Base-by-base conservation (phyloP, 2,888 invertebrate genomes). In the Melanchra persicariae region DNA sequence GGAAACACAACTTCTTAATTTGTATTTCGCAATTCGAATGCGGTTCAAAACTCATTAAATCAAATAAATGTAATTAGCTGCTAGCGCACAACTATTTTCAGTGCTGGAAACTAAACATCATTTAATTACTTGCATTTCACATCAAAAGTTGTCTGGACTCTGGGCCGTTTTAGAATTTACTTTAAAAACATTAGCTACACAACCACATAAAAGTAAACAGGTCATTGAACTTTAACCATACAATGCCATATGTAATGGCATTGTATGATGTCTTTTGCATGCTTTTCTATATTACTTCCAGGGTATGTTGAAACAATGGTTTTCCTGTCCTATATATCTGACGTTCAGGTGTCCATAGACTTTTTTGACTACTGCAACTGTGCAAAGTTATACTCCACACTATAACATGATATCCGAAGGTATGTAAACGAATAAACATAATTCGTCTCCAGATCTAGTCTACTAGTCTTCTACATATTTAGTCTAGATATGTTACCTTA, bases 81-180 rank as follows among this genome's bases (percentile, higher is more conserved):
- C 34, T 73, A 26, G 10, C 12, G 43, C 30, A 40, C 10, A 58
- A 40, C 45, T 40, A 34, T 61, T 52, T 71, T 19, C 30, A 57
- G 60, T 40, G 17, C 55, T 77, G 45, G 52, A 58, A 70, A 60
- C 47, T 77, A 70, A n/a, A 74, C 30, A 34, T 70, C 0, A 61
- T 62, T 62, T 19, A 52, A 68, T 54, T 54, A 52, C 51, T 47
- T 12, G 54, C 24, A 49, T 49, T 66, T 45, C 43, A 22, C 22
- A 43, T 40, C 8, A 55, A 19, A 40, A 64, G 24, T 55, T 1
- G 30, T 17, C 10, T 26, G n/a, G 15, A n/a, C 6, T 66, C 10
- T n/a, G 40, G 12, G n/a, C 26, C 3, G 24, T 54, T 75, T 47
- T 47, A n/a, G 54, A 12, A 43, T 74, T 40, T 12, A 40, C 7